Conservation (phyloP, 2,113 vertebrate species). For the Carollia perspicillata region DNA sequence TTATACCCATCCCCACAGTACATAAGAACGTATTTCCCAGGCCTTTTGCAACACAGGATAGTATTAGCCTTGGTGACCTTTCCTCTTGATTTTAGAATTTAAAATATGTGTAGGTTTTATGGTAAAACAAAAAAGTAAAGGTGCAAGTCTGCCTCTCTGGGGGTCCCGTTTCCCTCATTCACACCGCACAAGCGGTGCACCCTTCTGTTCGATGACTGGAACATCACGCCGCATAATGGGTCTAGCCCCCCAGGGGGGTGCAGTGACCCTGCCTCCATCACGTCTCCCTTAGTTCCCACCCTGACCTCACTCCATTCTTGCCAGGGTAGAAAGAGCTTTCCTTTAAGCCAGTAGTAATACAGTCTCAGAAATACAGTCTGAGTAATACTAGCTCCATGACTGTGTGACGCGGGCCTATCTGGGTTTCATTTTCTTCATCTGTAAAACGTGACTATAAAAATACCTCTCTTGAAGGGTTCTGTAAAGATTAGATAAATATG, state of each 20-base stretch:
- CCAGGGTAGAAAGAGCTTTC: not conserved
- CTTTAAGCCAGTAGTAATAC: not conserved
- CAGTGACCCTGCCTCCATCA: not conserved
- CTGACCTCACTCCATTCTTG: not conserved
- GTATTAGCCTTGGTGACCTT: not conserved
- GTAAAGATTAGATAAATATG: not conserved
- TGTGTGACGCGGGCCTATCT: not conserved
- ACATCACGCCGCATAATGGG: not conserved
- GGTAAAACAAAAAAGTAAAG: constrained; percentile 15
- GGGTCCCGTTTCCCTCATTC: not conserved
- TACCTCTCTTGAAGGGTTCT: not conserved
- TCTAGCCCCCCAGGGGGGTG: not conserved
- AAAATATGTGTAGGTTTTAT: not conserved
- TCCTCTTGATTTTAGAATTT: not conserved
- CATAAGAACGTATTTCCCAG: not conserved
- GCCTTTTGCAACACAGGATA: not conserved
- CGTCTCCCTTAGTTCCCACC: not conserved
- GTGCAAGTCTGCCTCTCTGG: not conserved
- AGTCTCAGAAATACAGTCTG: not conserved
- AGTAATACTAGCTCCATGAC: not conserved
- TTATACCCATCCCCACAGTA: not conserved
- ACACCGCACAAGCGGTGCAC: rapidly evolving
- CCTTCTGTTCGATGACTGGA: not conserved
- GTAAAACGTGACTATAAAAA: not conserved
- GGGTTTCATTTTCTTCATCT: constrained; percentile 27